Evolutionary conservation across 2,797 vertebrate genomes (phyloP).

Genomic region (Gambusia yucatana): DNA sequence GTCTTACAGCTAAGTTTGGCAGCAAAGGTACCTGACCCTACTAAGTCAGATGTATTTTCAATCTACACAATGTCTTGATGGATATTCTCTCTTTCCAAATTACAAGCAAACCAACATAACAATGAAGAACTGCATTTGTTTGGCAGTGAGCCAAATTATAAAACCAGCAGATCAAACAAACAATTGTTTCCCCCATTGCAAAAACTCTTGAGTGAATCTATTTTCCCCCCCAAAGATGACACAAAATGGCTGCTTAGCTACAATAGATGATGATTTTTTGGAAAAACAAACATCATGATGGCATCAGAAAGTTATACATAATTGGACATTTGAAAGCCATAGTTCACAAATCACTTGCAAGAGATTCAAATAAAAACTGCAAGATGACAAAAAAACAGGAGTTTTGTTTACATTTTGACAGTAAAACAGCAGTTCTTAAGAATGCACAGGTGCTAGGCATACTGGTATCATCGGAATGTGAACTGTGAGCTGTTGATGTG

Average conservation of each 20-base stretch:
- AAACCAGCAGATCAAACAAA: background rate
- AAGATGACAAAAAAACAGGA: constrained; percentile 31
- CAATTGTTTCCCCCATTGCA: constrained; percentile 3
- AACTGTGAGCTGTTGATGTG: constrained; percentile 50
- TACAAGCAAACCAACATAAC: background rate
- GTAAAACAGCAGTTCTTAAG: constrained; percentile 43
- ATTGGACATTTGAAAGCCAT: constrained; percentile 29
- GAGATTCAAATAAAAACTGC: constrained; percentile 2
- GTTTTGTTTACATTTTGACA: constrained; percentile 41
- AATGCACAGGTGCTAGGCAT: constrained; percentile 53
- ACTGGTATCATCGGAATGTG: constrained; percentile 65
- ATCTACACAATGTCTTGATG: background rate
- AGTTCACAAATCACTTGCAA: constrained; percentile 30
- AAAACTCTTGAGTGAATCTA: background rate
- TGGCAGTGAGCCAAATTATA: background rate
- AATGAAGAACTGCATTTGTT: background rate
- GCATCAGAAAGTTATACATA: constrained; percentile 33
- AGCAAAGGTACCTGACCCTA: background rate
- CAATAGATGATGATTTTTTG: constrained; percentile 3
- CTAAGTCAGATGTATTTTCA: background rate
- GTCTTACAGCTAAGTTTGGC: background rate
- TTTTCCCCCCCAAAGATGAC: background rate
- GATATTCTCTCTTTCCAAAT: background rate
- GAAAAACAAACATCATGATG: constrained; percentile 31
- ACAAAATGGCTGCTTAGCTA: background rate